phyloP scores from a whole-genome alignment of 1,140 invertebrate genomes.

The Drosophila kikkawai region DNA sequence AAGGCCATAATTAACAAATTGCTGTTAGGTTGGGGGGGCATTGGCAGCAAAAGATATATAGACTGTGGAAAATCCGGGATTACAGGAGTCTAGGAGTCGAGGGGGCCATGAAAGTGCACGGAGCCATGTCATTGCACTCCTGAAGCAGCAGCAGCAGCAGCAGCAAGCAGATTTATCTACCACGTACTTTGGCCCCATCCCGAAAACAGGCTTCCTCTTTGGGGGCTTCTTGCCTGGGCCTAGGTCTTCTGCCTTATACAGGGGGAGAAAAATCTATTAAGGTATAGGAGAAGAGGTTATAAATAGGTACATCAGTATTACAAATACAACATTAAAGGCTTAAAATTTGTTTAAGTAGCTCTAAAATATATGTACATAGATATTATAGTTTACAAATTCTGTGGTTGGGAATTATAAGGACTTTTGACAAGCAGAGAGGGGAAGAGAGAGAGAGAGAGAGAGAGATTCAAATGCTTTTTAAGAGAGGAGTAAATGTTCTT shows the following conservation, averaged over 20 bases:
- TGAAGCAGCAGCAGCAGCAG: slow-evolving; percentile 12
- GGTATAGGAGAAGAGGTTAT: not conserved
- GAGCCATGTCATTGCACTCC: slow-evolving; percentile 73
- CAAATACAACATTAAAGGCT: too few relatives aligned
- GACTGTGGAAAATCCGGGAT: slow-evolving; percentile 10
- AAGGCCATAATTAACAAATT: slow-evolving; percentile 73
- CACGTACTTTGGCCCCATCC: slow-evolving; percentile 74
- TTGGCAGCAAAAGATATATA: not conserved
- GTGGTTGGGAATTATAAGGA: not conserved
- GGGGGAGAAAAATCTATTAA: slow-evolving; percentile 1
- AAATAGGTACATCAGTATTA: too few relatives aligned
- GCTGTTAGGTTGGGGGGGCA: not conserved
- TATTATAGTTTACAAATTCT: not conserved
- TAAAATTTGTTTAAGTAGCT: too few relatives aligned
- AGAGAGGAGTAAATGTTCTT: not conserved
- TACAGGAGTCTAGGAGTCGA: not conserved
- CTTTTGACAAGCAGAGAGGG: not conserved
- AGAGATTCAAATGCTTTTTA: not conserved
- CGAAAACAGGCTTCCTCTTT: slow-evolving; percentile 73
- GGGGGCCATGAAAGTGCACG: slow-evolving; percentile 33
- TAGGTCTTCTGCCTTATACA: slow-evolving; percentile 38
- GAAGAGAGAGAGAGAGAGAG: not conserved
- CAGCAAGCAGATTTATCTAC: slow-evolving; percentile 69
- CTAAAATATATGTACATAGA: too few relatives aligned
- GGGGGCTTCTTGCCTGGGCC: slow-evolving; percentile 52